Base-by-base conservation (phyloP, 1,140 invertebrate species). In the Bathynomus jamesi region DNA sequence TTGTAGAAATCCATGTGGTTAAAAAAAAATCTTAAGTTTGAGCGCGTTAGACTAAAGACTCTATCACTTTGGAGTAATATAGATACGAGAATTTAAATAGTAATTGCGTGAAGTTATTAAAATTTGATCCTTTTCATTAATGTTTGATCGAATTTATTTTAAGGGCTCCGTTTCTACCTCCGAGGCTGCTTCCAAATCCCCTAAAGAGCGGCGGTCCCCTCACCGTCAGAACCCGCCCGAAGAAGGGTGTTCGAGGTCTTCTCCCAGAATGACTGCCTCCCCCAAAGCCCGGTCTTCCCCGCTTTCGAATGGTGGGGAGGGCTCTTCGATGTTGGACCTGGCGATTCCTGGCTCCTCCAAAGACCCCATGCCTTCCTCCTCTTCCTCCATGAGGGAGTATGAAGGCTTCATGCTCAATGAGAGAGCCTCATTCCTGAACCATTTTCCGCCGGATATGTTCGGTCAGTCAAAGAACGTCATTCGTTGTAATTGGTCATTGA, bases 351-450 rank as follows among this genome's bases (percentile, higher is more conserved):
- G 75, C 4, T 71, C 75, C 0, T 76, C 75, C 21, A 76, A 76
- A 40, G 75, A 76, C 46, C 75, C 75, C 25, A 69, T 71, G 31
- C 68, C 75, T 17, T 67, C 65, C 0, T 69, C 75, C 5, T 74
- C 75, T 30, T 66, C 67, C 5, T 67, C 69, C 31, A 53, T 61
- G 11, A 65, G 27, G 11, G 63, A 61, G 7, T 53, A 69, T 32
- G 71, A 71, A 25, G 80, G 79, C 5, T 84, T 83, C 76, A 69
- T 79, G 25, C 70, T 84, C 7, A 73, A 81, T 53, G 85, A 87
- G 79, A 85, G 85, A 0, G 80, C 84, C 28, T 84, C 85, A 24
- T 83, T 86, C 67, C 82, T 89, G 72, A 87, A 88, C 80, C 84
- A 87, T 73, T 81, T 89, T 4, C 70, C 64, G 28, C 63, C 63